A percentile compares a stretch with the other conserved stretches of the same genome.
Evolutionary conservation across 92 coral and sea anemone genomes (phyloP).

Genomic region (Montipora capitata): DNA sequence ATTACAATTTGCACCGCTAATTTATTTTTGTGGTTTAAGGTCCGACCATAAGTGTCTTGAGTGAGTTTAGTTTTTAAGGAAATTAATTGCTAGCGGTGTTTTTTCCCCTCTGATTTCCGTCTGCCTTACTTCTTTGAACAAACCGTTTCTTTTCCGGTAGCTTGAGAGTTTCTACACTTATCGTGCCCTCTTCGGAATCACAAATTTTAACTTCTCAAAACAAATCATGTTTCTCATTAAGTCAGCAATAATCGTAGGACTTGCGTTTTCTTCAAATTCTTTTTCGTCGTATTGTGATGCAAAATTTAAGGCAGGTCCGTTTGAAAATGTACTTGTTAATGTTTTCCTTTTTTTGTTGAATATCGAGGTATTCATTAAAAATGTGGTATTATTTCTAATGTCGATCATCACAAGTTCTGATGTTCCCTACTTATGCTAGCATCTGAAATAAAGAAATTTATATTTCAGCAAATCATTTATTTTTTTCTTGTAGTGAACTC

Average conservation of each 20-base stretch:
- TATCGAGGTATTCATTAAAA: too few relatives aligned
- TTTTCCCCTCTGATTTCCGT: conserved; percentile 66
- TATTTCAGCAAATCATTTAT: neutral
- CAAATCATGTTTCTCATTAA: neutral
- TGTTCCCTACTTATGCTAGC: neutral
- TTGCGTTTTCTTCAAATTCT: neutral
- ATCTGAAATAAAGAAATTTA: neutral
- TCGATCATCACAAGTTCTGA: too few relatives aligned
- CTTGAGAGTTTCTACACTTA: conserved; percentile 44
- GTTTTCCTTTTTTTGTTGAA: neutral
- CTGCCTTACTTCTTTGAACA: conserved; percentile 38
- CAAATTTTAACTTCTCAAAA: neutral
- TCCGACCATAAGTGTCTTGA: conserved; percentile 46
- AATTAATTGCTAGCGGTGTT: conserved; percentile 80
- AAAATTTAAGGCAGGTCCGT: neutral
- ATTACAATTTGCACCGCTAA: conserved; percentile 52
- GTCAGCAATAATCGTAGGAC: neutral
- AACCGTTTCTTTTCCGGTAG: conserved; percentile 64
- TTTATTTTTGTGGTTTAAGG: conserved; percentile 29
- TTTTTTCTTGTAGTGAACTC: conserved; percentile 7
- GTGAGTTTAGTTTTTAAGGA: conserved; percentile 68
- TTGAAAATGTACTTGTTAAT: neutral
- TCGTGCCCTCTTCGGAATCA: neutral
- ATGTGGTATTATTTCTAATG: too few relatives aligned
- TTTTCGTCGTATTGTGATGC: neutral